A percentile compares a stretch with the other conserved stretches of the same genome.
phyloP scores from a whole-genome alignment of 2,113 vertebrate genomes.

The Chelonoidis abingdonii region DNA sequence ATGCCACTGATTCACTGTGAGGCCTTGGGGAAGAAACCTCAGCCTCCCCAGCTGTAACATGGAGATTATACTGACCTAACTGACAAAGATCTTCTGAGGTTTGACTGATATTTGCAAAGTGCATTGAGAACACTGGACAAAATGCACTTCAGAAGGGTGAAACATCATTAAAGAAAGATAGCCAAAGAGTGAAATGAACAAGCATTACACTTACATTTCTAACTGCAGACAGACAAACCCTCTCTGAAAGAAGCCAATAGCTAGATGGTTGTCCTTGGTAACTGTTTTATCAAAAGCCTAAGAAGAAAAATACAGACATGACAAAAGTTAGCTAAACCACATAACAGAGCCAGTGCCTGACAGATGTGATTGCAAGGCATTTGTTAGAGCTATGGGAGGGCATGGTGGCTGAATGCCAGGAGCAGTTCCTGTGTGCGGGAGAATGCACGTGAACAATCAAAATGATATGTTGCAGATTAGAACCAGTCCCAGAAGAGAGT shows the following conservation, averaged over 20 bases:
- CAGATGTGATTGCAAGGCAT: accelerated
- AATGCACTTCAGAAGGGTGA: not conserved
- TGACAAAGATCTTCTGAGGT: not conserved
- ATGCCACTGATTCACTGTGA: not conserved
- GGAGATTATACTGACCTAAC: not conserved
- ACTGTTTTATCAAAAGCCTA: slow-evolving; percentile 86
- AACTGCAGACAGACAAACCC: slow-evolving; percentile 84
- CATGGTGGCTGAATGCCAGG: accelerated
- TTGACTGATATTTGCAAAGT: not conserved
- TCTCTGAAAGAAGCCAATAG: slow-evolving; percentile 91
- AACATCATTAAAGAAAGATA: not conserved
- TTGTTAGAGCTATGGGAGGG: not conserved
- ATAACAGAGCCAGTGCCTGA: accelerated
- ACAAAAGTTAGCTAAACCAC: not conserved
- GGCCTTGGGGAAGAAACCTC: not conserved
- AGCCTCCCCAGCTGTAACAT: not conserved
- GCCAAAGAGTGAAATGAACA: not conserved
- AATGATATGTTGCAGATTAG: not conserved
- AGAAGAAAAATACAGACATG: slow-evolving; percentile 3
- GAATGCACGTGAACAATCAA: too few relatives aligned
- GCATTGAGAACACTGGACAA: not conserved
- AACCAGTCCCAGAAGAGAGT: not conserved
- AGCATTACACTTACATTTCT: slow-evolving; percentile 73
- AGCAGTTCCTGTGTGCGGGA: not conserved
- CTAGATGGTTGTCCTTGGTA: slow-evolving; percentile 85